phyloP scores from a whole-genome alignment of 2,113 vertebrate genomes.

The Garra rufa region DNA sequence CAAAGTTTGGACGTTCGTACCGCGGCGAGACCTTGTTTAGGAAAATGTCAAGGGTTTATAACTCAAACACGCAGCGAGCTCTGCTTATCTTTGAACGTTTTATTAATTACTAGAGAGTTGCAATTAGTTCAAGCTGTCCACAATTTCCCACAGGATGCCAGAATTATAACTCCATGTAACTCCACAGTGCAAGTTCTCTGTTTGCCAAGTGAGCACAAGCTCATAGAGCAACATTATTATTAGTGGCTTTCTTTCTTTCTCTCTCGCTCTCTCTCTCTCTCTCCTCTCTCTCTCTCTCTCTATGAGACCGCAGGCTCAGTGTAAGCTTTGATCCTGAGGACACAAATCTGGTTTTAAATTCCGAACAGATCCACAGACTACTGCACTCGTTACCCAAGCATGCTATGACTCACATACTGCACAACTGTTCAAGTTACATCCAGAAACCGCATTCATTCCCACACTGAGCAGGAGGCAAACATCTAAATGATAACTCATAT shows the following conservation, averaged over 20 bases:
- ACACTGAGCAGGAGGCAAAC: neutral
- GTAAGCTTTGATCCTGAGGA: conserved; percentile 59
- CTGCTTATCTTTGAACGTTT: neutral
- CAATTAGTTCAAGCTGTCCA: neutral
- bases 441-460: conserved; percentile 19
- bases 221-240: conserved; percentile 19
- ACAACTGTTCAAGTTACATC: conserved; percentile 47
- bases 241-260: neutral
- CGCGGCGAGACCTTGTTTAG: neutral
- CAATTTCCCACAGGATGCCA: neutral
- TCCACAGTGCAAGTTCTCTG: neutral
- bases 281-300: neutral
- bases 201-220: neutral
- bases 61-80: neutral
- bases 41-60: neutral
- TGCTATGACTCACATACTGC: conserved; percentile 57
- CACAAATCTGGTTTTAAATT: conserved; percentile 63
- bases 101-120: neutral
- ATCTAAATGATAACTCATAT: neutral
- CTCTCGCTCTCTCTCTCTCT: conserved; percentile 27
- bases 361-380: conserved; percentile 55
- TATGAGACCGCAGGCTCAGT: conserved; percentile 47
- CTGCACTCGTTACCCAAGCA: conserved; percentile 52
- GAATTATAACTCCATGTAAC: neutral
- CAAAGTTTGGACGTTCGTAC: neutral